Evolutionary conservation across 2,888 invertebrate species (phyloP), one percentile per base, ranked within the genome.

Genomic region (Nemurella pictetii): DNA sequence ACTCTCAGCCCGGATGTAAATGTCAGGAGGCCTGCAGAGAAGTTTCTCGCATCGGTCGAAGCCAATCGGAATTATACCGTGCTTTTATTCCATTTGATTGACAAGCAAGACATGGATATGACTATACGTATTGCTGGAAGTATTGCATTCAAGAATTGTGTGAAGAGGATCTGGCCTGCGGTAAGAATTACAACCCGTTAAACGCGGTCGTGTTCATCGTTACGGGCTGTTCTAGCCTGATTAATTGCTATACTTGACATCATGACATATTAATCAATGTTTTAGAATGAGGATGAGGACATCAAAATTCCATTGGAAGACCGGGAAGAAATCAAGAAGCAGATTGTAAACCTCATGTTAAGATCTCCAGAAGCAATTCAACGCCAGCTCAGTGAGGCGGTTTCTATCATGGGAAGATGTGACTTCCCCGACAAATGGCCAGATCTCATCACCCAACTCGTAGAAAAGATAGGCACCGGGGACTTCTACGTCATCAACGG

Each of bases 391-490:
- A 98, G 98, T 88, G 98, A 98, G 91, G 98, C 98, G 0, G 96
- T 99, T 74, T 96, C 97, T 87, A 97, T 98, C 30, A 98, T 99
- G 86, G 99, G 99, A n/a, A 95, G 96, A 89, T 94, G 96, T 88
- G 99, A 99, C 91, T 99, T 99, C 89, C 99, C 99, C 0, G 94
- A 95, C 86, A 97, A 98, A 89, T 99, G 99, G 99, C 98, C 97
- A 0, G 95, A 95, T 87, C 93, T 99, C 0, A 95, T 99, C 30
- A 93, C 95, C 55, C 96, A 98, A 90, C 97, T 99, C 96, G 96
- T 99, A 15, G 94, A 95, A 81, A 97, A 98, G 89, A 98, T 99
- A 90, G 93, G 93, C 77, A 95, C 95, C 85, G 95, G 97, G 77
- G 98, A 99, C 90, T 98, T 99, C 90, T 95, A 97, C 89, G 92